Percentiles rank a stretch among this genome's conserved stretches.
phyloP scores from a whole-genome alignment of 2,888 invertebrate species.

The Xestoiulus laeticollis region DNA sequence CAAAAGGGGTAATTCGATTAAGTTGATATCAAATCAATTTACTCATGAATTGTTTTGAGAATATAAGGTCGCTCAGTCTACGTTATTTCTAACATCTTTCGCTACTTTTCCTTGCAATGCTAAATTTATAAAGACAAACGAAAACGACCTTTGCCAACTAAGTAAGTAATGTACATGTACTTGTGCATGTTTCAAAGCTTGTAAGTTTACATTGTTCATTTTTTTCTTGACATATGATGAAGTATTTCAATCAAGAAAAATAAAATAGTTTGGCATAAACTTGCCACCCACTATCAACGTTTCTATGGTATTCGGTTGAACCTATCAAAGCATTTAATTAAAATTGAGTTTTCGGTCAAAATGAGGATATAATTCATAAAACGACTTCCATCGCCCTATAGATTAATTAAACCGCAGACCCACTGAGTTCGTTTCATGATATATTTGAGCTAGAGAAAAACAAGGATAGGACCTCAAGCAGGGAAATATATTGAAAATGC shows the following conservation, averaged over 20 bases:
- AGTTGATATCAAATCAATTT: background rate
- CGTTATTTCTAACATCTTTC: background rate
- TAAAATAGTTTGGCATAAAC: background rate
- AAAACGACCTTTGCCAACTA: background rate
- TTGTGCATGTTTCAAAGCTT: background rate
- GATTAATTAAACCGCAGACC: slow-evolving; percentile 14
- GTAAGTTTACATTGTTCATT: too few relatives aligned
- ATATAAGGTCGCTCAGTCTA: background rate
- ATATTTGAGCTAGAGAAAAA: background rate
- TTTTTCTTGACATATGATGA: background rate
- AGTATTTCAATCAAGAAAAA: background rate
- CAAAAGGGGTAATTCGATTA: background rate
- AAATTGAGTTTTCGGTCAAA: background rate
- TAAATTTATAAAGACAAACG: background rate
- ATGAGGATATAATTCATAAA: background rate
- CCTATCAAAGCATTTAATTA: background rate
- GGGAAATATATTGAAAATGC: background rate
- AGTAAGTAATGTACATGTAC: background rate
- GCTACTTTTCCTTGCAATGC: background rate
- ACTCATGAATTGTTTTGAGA: background rate
- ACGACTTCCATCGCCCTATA: background rate
- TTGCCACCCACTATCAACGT: background rate
- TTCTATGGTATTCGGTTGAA: background rate
- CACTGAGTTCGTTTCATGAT: background rate
- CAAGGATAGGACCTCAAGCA: background rate